phyloP scores from a whole-genome alignment of 2,888 invertebrate genomes.

The Ophioninae sp. region DNA sequence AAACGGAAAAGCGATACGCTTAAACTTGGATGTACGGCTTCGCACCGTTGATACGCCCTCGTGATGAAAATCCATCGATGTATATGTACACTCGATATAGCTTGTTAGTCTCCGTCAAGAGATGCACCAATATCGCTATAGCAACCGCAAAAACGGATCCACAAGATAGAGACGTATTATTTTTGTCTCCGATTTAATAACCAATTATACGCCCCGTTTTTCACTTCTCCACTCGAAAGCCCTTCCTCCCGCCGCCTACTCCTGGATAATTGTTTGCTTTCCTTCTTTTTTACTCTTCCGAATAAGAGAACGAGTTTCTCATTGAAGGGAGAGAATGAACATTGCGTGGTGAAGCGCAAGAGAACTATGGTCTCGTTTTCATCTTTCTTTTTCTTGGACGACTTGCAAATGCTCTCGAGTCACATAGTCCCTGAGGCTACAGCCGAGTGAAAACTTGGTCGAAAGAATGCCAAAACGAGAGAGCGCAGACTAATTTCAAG shows the following conservation, averaged over 20 bases:
- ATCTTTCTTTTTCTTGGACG: background rate
- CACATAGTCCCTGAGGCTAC: slow-evolving; percentile 17
- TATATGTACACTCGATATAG: slow-evolving; percentile 14
- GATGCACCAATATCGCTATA: background rate
- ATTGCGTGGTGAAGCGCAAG: background rate
- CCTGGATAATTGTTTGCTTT: slow-evolving; percentile 8
- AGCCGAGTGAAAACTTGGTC: slow-evolving; percentile 38
- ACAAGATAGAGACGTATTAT: slow-evolving; percentile 68
- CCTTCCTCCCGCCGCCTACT: background rate
- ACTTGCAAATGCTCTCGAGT: background rate
- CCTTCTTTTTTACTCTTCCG: background rate
- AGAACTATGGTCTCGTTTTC: background rate
- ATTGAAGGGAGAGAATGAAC: background rate
- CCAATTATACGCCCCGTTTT: slow-evolving; percentile 69
- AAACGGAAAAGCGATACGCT: background rate
- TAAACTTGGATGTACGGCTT: background rate
- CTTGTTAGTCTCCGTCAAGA: slow-evolving; percentile 24
- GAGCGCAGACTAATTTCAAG: slow-evolving; percentile 37
- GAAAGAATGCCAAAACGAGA: slow-evolving; percentile 31
- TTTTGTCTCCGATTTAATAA: slow-evolving; percentile 66
- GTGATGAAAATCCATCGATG: slow-evolving; percentile 20
- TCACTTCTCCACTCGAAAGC: background rate
- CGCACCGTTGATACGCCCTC: slow-evolving; percentile 7
- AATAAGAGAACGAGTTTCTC: background rate
- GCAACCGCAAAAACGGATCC: slow-evolving; percentile 8